Conservation (phyloP, 2,797 vertebrate species). For the Myioborus miniatus region DNA sequence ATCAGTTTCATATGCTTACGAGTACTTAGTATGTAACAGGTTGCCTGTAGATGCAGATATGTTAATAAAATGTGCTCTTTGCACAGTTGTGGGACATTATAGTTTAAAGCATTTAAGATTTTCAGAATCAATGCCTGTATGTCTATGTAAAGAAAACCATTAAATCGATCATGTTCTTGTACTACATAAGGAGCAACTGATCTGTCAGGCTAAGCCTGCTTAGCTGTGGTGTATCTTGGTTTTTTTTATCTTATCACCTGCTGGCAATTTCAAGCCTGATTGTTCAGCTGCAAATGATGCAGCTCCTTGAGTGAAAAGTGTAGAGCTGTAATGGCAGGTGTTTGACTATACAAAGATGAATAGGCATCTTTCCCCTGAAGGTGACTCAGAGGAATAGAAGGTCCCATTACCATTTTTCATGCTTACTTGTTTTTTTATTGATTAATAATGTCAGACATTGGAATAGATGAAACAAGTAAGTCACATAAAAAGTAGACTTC, state of each 20-base stretch:
- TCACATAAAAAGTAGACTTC: neutral
- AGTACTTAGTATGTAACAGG: neutral
- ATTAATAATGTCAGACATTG: neutral
- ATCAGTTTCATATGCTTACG: neutral
- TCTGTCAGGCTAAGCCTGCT: neutral
- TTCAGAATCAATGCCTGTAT: neutral
- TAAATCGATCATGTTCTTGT: neutral
- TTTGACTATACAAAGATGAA: conserved; percentile 2
- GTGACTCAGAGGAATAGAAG: neutral
- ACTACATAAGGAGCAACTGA: neutral
- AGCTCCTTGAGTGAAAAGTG: neutral
- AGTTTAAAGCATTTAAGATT: neutral
- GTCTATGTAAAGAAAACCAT: neutral
- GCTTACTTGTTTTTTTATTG: neutral
- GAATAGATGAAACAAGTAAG: neutral
- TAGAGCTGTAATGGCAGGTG: neutral
- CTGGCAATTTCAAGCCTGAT: neutral
- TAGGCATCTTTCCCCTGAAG: neutral
- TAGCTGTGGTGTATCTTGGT: neutral
- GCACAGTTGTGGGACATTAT: neutral
- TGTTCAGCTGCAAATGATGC: neutral
- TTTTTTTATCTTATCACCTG: neutral
- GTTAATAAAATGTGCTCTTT: neutral
- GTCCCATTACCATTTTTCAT: neutral
- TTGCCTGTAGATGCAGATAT: neutral